Evolutionary conservation across 2,888 invertebrate species (phyloP).

Genomic region (Dynastes hyllus): DNA sequence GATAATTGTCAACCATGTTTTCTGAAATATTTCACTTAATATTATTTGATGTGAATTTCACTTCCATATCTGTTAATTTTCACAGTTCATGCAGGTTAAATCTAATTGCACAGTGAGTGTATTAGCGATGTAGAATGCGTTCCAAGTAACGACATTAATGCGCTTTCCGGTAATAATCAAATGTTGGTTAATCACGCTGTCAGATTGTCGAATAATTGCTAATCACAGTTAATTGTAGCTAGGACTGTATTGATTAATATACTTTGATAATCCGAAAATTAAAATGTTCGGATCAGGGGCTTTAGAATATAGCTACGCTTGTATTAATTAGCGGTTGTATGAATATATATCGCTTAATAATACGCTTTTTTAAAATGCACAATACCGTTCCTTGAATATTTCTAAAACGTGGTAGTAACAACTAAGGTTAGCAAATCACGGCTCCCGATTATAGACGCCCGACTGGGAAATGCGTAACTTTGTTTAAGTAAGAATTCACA

Average conservation of each 20-base stretch:
- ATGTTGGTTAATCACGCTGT: slow-evolving; percentile 65
- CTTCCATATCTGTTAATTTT: slow-evolving; percentile 45
- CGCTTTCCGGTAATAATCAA: slow-evolving; percentile 65
- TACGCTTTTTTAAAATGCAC: no score
- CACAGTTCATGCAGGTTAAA: slow-evolving; percentile 42
- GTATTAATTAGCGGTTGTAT: not conserved
- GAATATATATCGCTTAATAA: no score
- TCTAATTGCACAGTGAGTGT: slow-evolving; percentile 49
- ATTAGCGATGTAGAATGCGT: slow-evolving; percentile 65
- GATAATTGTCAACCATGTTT: not conserved
- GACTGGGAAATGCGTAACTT: no score
- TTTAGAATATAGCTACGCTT: not conserved
- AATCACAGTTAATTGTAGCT: slow-evolving; percentile 63
- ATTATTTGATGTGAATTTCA: slow-evolving; percentile 34
- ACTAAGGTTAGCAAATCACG: no score
- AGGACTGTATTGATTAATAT: slow-evolving; percentile 50
- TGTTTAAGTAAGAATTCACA: no score
- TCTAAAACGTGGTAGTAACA: no score
- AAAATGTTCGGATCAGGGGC: not conserved
- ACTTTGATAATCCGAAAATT: slow-evolving; percentile 44
- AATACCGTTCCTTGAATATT: no score
- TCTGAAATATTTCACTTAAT: slow-evolving; percentile 9
- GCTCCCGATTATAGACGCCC: no score
- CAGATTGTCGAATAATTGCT: slow-evolving; percentile 65
- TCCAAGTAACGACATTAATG: slow-evolving; percentile 66